Percentiles rank a stretch among this genome's conserved stretches.
phyloP scores from a whole-genome alignment of 2,888 invertebrate species.

The Polietes domitor region DNA sequence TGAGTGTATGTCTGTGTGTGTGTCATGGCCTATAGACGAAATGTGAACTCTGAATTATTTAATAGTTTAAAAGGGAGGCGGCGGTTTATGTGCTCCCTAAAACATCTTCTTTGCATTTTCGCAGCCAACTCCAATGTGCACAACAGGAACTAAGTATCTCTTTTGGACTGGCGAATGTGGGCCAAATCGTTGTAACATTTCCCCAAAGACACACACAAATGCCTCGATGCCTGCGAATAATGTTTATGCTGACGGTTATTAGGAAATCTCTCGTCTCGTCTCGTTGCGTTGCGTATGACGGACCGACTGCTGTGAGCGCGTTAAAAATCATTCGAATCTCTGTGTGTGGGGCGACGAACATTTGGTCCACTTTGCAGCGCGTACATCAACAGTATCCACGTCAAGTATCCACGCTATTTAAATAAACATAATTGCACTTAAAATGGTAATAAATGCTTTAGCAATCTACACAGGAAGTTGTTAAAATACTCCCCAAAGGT shows the following conservation, averaged over 20 bases:
- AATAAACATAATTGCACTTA: slow-evolving; percentile 64
- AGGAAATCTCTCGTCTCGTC: neutral
- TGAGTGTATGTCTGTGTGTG: too few relatives aligned
- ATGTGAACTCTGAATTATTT: too few relatives aligned
- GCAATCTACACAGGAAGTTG: slow-evolving; percentile 60
- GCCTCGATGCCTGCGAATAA: neutral
- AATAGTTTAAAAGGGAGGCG: too few relatives aligned
- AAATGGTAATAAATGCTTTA: slow-evolving; percentile 63
- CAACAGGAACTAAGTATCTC: neutral
- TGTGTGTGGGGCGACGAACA: neutral
- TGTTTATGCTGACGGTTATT: neutral
- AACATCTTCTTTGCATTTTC: neutral
- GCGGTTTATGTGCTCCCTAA: too few relatives aligned
- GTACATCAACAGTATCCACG: neutral
- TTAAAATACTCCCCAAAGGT: slow-evolving; percentile 64
- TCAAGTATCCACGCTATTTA: slow-evolving; percentile 21
- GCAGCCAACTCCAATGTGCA: neutral
- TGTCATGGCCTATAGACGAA: too few relatives aligned
- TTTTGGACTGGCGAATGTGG: neutral
- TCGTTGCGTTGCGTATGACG: neutral
- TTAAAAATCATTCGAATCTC: neutral
- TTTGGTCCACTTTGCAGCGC: neutral
- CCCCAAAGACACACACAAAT: too few relatives aligned
- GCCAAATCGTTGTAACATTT: neutral
- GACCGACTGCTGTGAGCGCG: neutral